Base-by-base conservation (phyloP, 2,113 vertebrate genomes). In the Anhinga rufa region DNA sequence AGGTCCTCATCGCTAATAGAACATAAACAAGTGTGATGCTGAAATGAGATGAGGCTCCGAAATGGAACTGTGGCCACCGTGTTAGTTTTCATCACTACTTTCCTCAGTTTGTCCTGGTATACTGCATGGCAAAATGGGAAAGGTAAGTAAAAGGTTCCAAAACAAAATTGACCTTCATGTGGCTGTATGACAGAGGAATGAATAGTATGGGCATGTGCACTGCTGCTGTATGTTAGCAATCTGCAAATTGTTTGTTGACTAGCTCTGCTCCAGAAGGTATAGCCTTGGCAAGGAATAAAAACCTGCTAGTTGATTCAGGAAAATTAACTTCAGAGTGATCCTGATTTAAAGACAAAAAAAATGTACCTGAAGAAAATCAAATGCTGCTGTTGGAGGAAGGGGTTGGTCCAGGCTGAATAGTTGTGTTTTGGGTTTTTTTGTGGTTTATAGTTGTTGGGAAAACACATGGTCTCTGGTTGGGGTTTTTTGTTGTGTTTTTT, bases 41-140 rank as follows among this genome's bases (percentile, higher is more conserved):
- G 99, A 99, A 99, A 99, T 99, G 99, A 99, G 98, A 99, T 99
- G 99, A 99, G 99, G 99, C 99, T 99, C 99, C 99, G 99, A 98
- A 98, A 99, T 99, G 99, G 99, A 99, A 99, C 99, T 99, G 99
- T 99, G 97, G 99, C 99, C 98, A 99, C 99, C 90, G 98, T 98
- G 89, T 98, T 99, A 97, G 98, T 99, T 81, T 99, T 99, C 98
- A 98, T 99, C 98, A 99, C 99, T 69, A 99, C 99, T 28, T 99
- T 99, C 98, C 99, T 99, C 93, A 99, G 99, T 97, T 97, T 99
- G 94, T 99, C 99, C 80, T 99, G 99, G 99, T 99, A 99, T 90
- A 99, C 99, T 76, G 99, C 99, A 12, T 99, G 99, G 99, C 99
- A 99, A 96, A 99, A 99, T 99, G 99, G 99, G 92, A 99, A 99